A percentile compares a stretch with the other conserved stretches of the same genome.
Conservation (phyloP, 2,113 vertebrate species). For the Cochlearius cochlearius region DNA sequence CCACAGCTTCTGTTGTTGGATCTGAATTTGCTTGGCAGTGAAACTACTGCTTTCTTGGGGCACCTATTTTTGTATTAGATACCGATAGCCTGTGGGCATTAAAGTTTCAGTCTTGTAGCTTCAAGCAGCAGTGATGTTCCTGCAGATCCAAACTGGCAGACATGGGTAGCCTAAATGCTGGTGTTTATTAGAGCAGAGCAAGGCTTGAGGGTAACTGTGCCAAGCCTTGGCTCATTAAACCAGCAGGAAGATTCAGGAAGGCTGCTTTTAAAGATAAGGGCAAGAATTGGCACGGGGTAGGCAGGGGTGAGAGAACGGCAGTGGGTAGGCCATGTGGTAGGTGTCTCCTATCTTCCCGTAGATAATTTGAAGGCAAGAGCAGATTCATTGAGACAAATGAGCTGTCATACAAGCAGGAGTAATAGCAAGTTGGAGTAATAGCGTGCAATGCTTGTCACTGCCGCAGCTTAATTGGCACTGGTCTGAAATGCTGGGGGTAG, state of each 20-base stretch:
- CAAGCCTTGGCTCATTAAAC: constrained; percentile 29
- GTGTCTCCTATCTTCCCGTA: background rate
- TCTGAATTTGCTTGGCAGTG: background rate
- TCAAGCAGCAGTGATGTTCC: background rate
- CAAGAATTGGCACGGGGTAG: background rate
- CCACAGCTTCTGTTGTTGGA: background rate
- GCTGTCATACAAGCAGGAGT: background rate
- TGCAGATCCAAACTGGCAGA: constrained; percentile 1
- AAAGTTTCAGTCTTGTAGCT: constrained; percentile 12
- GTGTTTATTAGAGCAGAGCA: constrained; percentile 41
- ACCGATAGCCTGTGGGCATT: background rate
- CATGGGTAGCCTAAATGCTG: background rate
- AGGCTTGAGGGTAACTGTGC: background rate
- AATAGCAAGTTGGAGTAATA: background rate
- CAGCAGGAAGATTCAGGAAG: background rate
- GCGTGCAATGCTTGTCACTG: background rate
- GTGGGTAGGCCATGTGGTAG: background rate
- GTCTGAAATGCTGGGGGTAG: background rate
- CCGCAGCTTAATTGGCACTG: background rate
- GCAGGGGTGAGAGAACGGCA: background rate
- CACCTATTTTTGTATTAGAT: background rate
- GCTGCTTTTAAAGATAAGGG: constrained; percentile 13
- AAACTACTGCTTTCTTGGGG: background rate
- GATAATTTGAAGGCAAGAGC: background rate
- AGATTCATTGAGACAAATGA: constrained; percentile 8